These are phyloP conservation scores for Mimachlamys varia DNA, from an alignment of 2,888 invertebrate genomes.

Conservation along the genomic window DNA sequence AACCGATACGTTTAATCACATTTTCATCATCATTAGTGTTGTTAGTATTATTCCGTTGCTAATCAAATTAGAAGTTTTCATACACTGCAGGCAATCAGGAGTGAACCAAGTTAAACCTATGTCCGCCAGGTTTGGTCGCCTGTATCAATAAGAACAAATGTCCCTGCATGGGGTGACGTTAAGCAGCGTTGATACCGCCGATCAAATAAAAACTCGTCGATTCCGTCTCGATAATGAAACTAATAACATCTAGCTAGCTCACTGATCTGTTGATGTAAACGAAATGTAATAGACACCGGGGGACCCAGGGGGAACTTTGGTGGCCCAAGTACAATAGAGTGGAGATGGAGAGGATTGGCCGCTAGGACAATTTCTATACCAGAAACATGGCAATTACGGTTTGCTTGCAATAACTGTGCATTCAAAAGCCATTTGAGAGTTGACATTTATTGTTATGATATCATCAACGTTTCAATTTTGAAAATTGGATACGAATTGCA, in stretches of 20 bases:
- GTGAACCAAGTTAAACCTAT: constrained; percentile 32
- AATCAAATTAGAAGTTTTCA: constrained; percentile 37
- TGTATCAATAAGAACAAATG: constrained; percentile 25
- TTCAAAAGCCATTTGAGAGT: neutral
- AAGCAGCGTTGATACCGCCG: constrained; percentile 6
- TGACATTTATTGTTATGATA: neutral
- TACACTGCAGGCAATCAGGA: constrained; percentile 7
- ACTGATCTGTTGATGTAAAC: constrained; percentile 4
- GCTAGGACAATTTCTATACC: neutral
- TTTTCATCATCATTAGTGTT: constrained; percentile 39
- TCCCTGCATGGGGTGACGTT: constrained; percentile 32
- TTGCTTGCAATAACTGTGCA: neutral
- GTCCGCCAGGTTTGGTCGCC: constrained; percentile 34
- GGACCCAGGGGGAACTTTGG: neutral
- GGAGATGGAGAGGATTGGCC: neutral
- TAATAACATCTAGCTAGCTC: neutral
- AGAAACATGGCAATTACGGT: neutral
- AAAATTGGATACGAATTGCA: neutral
- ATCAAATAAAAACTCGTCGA: neutral
- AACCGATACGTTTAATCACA: constrained; percentile 41
- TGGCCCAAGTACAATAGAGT: neutral
- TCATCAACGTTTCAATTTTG: neutral
- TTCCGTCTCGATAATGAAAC: constrained; percentile 6
- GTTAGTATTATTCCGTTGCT: constrained; percentile 30
- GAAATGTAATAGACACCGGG: constrained; percentile 34